Percentiles rank a stretch among this genome's conserved stretches.
These are phyloP conservation scores for Lethocerus indicus DNA, from an alignment of 1,140 invertebrate species.

Conservation along the genomic window DNA sequence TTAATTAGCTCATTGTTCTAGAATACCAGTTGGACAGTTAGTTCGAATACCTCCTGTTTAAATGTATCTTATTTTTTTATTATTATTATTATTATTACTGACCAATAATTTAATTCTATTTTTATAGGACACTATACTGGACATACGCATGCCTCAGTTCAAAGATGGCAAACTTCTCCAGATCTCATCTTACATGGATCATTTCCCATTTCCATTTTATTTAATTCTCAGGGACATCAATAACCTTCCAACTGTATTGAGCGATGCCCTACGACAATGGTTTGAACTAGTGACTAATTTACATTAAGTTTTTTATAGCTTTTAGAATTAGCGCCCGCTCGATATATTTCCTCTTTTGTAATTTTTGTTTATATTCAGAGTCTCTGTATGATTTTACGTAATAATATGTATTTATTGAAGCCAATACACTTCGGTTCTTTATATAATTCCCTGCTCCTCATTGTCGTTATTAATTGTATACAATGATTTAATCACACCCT, in stretches of 20 bases:
- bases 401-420: too few species aligned
- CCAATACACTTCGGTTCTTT: too few species aligned
- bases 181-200: conserved; percentile 72
- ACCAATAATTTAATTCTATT: conserved; percentile 13
- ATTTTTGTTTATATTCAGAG: too few species aligned
- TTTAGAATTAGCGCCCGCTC: too few species aligned
- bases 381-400: too few species aligned
- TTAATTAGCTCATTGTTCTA: too few species aligned
- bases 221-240: conserved; percentile 80
- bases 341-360: too few species aligned
- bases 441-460: too few species aligned
- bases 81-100: background rate
- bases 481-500: too few species aligned
- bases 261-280: conserved; percentile 95
- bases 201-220: conserved; percentile 98
- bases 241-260: conserved; percentile 70
- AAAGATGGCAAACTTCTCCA: conserved; percentile 38
- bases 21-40: background rate
- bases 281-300: conserved; percentile 80
- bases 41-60: background rate
- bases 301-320: too few species aligned
- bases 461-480: too few species aligned
- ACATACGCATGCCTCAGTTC: conserved; percentile 65
- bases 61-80: background rate
- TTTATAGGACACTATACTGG: conserved; percentile 74